Evolutionary conservation across 30 jellyfish, hydroid and myxozoan genomes (phyloP).

Genomic region (Sanderia malayensis): DNA sequence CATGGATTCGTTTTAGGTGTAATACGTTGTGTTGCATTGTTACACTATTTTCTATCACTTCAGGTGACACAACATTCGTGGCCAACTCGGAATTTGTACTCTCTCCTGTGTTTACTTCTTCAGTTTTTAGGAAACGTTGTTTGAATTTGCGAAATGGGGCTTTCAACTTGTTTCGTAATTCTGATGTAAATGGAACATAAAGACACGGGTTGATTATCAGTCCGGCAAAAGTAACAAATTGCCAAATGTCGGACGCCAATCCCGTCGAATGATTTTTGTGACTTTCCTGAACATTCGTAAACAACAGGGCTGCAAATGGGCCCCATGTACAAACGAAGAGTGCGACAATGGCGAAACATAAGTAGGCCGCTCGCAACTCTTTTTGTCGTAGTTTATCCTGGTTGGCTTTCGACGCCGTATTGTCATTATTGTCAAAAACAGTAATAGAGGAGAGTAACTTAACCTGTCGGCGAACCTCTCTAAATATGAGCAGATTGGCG

Average conservation of each 20-base stretch:
- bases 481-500: slow-evolving; percentile 19
- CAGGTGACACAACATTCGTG: not conserved
- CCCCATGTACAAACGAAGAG: slow-evolving; percentile 30
- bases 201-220: slow-evolving; percentile 41
- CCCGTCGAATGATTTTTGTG: no score
- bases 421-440: slow-evolving; percentile 41
- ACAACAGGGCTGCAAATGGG: not conserved
- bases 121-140: no score
- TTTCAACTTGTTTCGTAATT: slow-evolving; percentile 9
- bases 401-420: slow-evolving; percentile 30
- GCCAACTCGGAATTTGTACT: not conserved
- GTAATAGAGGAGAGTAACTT: slow-evolving; percentile 32
- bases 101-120: not conserved
- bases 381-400: slow-evolving; percentile 28
- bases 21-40: no score
- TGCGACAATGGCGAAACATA: slow-evolving; percentile 42
- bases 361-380: slow-evolving; percentile 50
- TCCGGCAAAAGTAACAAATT: slow-evolving; percentile 19
- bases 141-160: not conserved
- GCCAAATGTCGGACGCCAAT: not conserved
- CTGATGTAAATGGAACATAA: slow-evolving; percentile 41
- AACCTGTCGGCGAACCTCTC: slow-evolving; percentile 40
- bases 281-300: not conserved
- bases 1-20: no score
- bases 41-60: not conserved